phyloP scores from a whole-genome alignment of 1,140 invertebrate genomes.

The Ephestia elutella region DNA sequence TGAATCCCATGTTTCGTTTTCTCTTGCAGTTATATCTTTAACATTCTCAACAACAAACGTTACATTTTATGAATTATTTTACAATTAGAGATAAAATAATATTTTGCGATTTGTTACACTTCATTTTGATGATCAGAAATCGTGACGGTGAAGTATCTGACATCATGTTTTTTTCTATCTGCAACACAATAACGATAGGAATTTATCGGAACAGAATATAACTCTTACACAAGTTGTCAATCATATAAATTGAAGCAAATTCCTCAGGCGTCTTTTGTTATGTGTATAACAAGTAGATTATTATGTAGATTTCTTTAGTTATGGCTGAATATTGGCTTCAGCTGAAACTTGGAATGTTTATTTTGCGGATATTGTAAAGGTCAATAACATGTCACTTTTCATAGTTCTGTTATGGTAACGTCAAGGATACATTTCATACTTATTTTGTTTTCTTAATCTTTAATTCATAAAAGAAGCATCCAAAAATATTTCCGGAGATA shows the following conservation, averaged over 20 bases:
- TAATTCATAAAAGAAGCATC: no score
- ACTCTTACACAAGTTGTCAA: conserved; percentile 32
- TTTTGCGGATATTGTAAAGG: conserved; percentile 20
- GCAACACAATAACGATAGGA: neutral
- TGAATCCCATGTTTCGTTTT: conserved; percentile 4
- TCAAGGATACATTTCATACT: no score
- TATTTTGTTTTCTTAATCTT: no score
- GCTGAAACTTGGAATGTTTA: conserved; percentile 12
- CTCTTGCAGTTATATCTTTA: neutral
- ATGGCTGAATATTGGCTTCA: conserved; percentile 17
- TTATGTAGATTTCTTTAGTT: conserved; percentile 40
- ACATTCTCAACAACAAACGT: neutral
- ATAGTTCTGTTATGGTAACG: neutral
- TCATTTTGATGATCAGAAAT: conserved; percentile 2
- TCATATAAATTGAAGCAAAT: conserved; percentile 25
- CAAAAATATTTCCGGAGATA: no score
- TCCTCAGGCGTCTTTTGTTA: conserved; percentile 10
- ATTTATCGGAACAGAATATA: conserved; percentile 5
- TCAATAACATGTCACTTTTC: conserved; percentile 20
- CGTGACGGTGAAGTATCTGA: neutral
- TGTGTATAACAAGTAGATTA: conserved; percentile 21
- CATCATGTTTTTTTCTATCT: neutral
- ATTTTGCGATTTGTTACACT: neutral
- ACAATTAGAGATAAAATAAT: neutral
- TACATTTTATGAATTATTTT: neutral